A percentile compares a stretch with the other conserved stretches of the same genome.
Conservation (phyloP, 2,113 vertebrate genomes). For the Tachycineta bicolor region DNA sequence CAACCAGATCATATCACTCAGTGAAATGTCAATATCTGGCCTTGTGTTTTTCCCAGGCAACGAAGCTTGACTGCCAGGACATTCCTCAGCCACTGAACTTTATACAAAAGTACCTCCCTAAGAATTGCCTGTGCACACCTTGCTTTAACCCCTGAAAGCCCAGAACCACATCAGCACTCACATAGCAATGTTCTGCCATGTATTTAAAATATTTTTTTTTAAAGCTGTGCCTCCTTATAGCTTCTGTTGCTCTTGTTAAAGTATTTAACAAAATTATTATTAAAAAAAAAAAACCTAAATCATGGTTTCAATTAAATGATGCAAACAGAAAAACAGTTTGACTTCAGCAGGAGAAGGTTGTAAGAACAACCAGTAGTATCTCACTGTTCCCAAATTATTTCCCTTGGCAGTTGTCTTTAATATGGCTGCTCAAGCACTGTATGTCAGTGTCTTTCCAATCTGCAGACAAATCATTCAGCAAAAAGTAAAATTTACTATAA, state of each 20-base stretch:
- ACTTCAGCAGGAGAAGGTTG: neutral
- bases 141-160: slow-evolving; percentile 32
- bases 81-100: slow-evolving; percentile 44
- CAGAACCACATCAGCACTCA: neutral
- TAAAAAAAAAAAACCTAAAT: neutral
- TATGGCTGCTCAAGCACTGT: neutral
- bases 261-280: neutral
- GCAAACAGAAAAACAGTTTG: neutral
- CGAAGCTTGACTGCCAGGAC: slow-evolving; percentile 43
- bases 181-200: neutral
- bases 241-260: neutral
- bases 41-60: slow-evolving; percentile 53
- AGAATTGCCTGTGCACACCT: slow-evolving; percentile 5
- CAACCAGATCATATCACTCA: neutral
- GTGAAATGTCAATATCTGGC: neutral
- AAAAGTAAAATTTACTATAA: neutral
- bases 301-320: neutral
- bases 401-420: slow-evolving; percentile 10
- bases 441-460: neutral
- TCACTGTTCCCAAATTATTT: neutral
- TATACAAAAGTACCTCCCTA: neutral
- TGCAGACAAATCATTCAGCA: slow-evolving; percentile 2
- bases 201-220: neutral
- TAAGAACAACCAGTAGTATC: neutral
- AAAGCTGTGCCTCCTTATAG: neutral